Evolutionary conservation across 2,888 invertebrate genomes (phyloP), one percentile per base, ranked within the genome.

Genomic region (Archaeoteleia sp.): DNA sequence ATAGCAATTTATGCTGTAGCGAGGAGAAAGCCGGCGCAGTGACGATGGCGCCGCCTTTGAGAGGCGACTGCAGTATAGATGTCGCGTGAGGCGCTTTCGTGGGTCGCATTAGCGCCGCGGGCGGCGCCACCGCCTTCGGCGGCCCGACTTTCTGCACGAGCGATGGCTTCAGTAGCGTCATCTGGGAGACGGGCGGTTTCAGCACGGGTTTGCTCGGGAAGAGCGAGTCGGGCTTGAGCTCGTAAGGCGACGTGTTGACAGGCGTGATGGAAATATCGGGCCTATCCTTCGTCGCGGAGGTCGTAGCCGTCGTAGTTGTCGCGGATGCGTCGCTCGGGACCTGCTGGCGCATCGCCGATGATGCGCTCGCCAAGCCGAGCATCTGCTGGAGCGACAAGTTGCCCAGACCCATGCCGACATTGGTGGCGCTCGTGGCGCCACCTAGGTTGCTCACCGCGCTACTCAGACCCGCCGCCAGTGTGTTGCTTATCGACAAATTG

Each of bases 221-320:
- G 1, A 42, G 0, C 0, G 34, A 20, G 8, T 62, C 63, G 30
- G 49, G 37, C 53, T 81, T 82, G 1, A 53, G 65, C 39, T 80
- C 82, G 7, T 70, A 62, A 1, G 66, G 54, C n/a, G 61, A 65
- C 0, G 65, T 42, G 1, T 53, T 53, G 0, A 68, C 68, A 1
- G 85, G 84, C 0, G 84, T 84, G 57, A 84, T 88, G 0, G 88
- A 88, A 65, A 88, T 85, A 60, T 83, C 87, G 0, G 88, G 87
- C 10, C 87, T 82, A 25, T 88, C 88, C 66, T 86, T 87, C 6
- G 84, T 77, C 9, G 77, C 68, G 2, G 81, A 74, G 75, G 82
- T 53, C 67, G 82, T 72, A 77, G 80, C 49, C 74, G 79, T 17
- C 67, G 74, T 68, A 73, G 79, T 48, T 63, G 70, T 69, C 74